Percentiles rank a stretch among this genome's conserved stretches.
Conservation (phyloP, 2,113 vertebrate genomes). For the Bubo blakistoni region DNA sequence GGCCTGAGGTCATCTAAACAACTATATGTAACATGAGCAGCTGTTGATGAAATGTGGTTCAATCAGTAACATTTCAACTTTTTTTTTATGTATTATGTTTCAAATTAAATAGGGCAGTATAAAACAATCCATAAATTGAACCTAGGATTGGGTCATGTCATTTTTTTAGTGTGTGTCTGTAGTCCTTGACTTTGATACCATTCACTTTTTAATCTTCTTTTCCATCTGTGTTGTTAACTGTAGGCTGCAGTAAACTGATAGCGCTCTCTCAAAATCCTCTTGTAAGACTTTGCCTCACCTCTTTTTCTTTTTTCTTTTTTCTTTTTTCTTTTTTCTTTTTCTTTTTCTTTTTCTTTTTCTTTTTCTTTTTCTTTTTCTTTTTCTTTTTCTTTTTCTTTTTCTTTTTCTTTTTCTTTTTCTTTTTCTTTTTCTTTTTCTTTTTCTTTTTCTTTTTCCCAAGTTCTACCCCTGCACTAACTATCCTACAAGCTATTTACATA, state of each 20-base stretch:
- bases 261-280: neutral
- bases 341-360: too few species aligned
- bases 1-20: neutral
- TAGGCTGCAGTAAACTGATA: neutral
- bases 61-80: neutral
- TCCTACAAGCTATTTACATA: neutral
- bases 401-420: too few species aligned
- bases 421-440: too few species aligned
- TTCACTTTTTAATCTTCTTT: neutral
- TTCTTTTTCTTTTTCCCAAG: too few species aligned
- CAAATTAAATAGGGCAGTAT: conserved; percentile 1
- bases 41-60: neutral
- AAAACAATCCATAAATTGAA: neutral
- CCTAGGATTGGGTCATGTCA: neutral
- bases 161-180: neutral
- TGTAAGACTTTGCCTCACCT: neutral
- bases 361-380: too few species aligned
- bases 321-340: neutral
- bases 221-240: neutral
- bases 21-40: neutral
- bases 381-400: too few species aligned
- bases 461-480: neutral
- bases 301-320: neutral
- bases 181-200: neutral
- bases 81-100: neutral